phyloP scores from a whole-genome alignment of 2,113 vertebrate species.

The Serinus canaria region DNA sequence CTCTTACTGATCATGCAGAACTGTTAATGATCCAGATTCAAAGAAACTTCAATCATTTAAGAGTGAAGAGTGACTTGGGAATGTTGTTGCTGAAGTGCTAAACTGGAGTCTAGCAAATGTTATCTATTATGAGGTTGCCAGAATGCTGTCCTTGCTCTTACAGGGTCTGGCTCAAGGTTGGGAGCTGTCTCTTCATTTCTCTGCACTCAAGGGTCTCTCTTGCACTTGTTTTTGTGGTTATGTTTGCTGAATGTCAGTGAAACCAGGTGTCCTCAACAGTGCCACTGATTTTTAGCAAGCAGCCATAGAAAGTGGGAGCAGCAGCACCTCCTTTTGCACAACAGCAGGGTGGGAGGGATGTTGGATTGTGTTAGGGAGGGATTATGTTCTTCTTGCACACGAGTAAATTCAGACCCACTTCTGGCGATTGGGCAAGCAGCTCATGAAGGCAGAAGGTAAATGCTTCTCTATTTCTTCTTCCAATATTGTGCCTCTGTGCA shows the following conservation, averaged over 20 bases:
- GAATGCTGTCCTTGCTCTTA: background rate
- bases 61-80: background rate
- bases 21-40: background rate
- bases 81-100: background rate
- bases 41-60: background rate
- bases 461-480: background rate
- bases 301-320: background rate
- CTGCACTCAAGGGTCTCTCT: background rate
- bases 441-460: background rate
- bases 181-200: background rate
- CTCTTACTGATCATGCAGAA: background rate
- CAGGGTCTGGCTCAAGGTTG: background rate
- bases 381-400: background rate
- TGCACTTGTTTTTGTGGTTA: fast-evolving
- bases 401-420: background rate
- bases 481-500: background rate
- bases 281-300: background rate
- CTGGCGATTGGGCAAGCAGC: fast-evolving
- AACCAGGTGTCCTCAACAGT: background rate
- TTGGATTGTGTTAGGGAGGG: background rate
- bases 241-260: background rate
- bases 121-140: background rate
- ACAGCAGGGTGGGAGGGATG: background rate
- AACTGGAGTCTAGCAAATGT: background rate
- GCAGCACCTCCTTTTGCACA: background rate